phyloP scores from a whole-genome alignment of 2,888 invertebrate species.

The Vanessa cardui region DNA sequence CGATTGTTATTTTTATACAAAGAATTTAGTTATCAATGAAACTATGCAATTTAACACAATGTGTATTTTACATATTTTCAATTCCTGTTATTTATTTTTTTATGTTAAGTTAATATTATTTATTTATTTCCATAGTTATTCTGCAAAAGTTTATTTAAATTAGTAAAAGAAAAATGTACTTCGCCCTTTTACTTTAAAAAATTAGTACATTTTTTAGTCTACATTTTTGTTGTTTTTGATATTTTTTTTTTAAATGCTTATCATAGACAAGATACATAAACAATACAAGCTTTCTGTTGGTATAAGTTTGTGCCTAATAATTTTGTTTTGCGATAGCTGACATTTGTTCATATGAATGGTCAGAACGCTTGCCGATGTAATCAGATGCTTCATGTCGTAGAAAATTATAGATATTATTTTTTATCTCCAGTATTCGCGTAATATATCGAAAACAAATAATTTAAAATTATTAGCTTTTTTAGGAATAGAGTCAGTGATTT shows the following conservation, averaged over 20 bases:
- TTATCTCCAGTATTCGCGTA: not conserved
- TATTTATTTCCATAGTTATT: no score
- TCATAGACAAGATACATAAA: slow-evolving; percentile 12
- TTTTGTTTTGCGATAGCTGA: slow-evolving; percentile 34
- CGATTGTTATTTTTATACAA: no score
- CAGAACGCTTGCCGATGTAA: slow-evolving; percentile 17
- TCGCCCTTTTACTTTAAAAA: not conserved
- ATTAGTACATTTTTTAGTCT: not conserved
- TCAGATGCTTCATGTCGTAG: slow-evolving; percentile 28
- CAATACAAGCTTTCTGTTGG: slow-evolving; percentile 13
- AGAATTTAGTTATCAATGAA: no score
- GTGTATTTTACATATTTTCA: not conserved
- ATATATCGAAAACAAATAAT: not conserved
- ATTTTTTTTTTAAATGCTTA: slow-evolving; percentile 4
- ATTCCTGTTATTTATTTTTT: not conserved
- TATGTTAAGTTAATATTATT: not conserved
- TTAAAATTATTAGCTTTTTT: not conserved
- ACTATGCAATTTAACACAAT: not conserved
- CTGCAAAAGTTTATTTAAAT: no score
- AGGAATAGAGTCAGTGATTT: not conserved
- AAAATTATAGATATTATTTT: slow-evolving; percentile 10
- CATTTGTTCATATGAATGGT: slow-evolving; percentile 5
- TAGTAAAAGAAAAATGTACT: not conserved
- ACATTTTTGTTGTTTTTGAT: not conserved
- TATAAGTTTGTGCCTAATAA: slow-evolving; percentile 23